Evolutionary conservation across 2,113 vertebrate genomes (phyloP), one percentile per base, ranked within the genome.

Genomic region (Takifugu bimaculatus): DNA sequence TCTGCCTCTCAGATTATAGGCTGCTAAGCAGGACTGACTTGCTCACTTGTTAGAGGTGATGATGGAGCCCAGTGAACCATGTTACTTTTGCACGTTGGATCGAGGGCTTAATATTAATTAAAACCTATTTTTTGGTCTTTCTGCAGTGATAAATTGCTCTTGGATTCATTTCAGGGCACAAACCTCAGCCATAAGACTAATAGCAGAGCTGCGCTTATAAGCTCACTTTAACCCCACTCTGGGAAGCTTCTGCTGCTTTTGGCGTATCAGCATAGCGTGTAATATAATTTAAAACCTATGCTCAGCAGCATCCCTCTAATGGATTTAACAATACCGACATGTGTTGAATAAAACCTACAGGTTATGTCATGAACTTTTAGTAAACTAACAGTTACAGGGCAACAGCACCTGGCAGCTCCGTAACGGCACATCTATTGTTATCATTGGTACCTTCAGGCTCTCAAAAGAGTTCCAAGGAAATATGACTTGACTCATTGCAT

Each of bases 131-230:
- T 39, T 39, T 11, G 2, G 2, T 39, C 35, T 39, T 39, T 39
- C 9, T 39, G 35, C 35, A 39, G 11, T 10, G 35, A 39, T 39
- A 11, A 2, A 39, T 39, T 2, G 35, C 11, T 39, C 7, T 10
- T 39, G 35, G 35, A 39, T 11, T 39, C 7, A 39, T 39, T 10
- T 39, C 35, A 4, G 9, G 80, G 82, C 71, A 14, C 68, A 63
- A 70, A 35, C 48, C 32, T 13, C 20, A 72, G 72, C 85, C 80
- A 68, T 81, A 83, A 85, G 70, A 79, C 72, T 88, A 87, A 88
- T 75, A 75, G 72, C 60, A 57, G 5, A 79, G 77, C 74, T 90
- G 86, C 90, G 85, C 85, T 78, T 66, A 74, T 86, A 71, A 78
- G 77, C 66, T 20, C 20, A 80, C 76, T 79, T 82, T 74, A 77